phyloP scores from a whole-genome alignment of 2,888 invertebrate species.

The Metacarcinus magister region DNA sequence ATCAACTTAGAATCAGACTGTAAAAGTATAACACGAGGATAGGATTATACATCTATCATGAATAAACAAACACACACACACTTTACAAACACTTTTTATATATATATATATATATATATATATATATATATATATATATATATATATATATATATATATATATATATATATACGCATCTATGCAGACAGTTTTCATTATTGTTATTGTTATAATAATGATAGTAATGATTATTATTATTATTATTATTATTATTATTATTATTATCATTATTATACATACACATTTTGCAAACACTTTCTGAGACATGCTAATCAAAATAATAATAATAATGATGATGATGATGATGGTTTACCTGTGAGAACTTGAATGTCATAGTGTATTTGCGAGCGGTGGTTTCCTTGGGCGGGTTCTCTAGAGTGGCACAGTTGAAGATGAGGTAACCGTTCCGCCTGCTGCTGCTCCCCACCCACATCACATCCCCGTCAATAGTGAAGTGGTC shows the following conservation, averaged over 20 bases:
- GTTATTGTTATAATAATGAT: no score
- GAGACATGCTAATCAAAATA: no score
- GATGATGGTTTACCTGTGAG: conserved; percentile 73
- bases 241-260: no score
- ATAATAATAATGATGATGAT: not conserved
- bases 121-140: no score
- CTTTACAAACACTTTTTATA: no score
- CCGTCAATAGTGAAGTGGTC: conserved; percentile 78
- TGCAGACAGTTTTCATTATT: no score
- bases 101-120: no score
- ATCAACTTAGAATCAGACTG: conserved; percentile 82
- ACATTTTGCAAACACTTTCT: no score
- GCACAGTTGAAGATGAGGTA: conserved; percentile 82
- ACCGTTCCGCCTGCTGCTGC: conserved; percentile 77
- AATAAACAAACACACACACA: not conserved
- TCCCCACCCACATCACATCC: conserved; percentile 82
- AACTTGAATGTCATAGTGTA: conserved; percentile 82
- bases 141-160: no score
- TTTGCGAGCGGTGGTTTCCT: conserved; percentile 75
- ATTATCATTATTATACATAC: no score
- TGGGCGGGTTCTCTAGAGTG: conserved; percentile 79
- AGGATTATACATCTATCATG: not conserved
- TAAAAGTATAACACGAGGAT: not conserved
- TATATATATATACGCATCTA: no score
- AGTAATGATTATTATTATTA: no score